Base-by-base conservation (phyloP, 2,113 vertebrate species). In the Amblyornis subalaris region DNA sequence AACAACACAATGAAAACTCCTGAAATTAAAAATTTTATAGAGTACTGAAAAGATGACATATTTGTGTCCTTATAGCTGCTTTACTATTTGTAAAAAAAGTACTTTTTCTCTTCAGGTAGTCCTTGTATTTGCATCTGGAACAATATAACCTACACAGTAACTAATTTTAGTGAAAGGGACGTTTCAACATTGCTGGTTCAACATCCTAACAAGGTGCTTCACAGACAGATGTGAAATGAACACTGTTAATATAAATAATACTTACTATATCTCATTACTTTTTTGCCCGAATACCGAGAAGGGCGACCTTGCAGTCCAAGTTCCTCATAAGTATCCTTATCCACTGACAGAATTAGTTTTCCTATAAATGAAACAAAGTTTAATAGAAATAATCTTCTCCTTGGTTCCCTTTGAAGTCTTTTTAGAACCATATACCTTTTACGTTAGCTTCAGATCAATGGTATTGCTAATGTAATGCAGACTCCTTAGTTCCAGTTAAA, bases 241-340 rank as follows among this genome's bases (percentile, higher is more conserved):
- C 6, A 51, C 29, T 20, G 18, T 77, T 71, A 58, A n/a, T 29
- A 38, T 3, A 83, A 69, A 54, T 48, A 48, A 75, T 64, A 98
- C 98, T 96, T 95, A 99, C 99, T 98, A 2, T 98, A 99, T 98
- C 98, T 98, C 98, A 98, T 90, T 12, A 60, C 66, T 54, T 97
- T 97, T 95, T 97, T 98, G 90, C 98, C 98, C 94, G 97, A 98
- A 97, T 98, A 99, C 31, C 42, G 97, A 47, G 99, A 99, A 13
- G 98, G 98, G 71, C 31, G 97, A 55, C 99, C 99, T 57, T 99
- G 98, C 45, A 99, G 95, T 48, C 99, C 99, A 95, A 99, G 97
- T 45, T 98, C 95, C 96, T 99, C 98, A 3, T 99, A 99, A 3
- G 99, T 99, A 95, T 99, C 99, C 94, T 99, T 99, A 93, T 99